These are phyloP conservation scores for Calephelis perditalis DNA, from an alignment of 2,888 invertebrate species.

Conservation along the genomic window DNA sequence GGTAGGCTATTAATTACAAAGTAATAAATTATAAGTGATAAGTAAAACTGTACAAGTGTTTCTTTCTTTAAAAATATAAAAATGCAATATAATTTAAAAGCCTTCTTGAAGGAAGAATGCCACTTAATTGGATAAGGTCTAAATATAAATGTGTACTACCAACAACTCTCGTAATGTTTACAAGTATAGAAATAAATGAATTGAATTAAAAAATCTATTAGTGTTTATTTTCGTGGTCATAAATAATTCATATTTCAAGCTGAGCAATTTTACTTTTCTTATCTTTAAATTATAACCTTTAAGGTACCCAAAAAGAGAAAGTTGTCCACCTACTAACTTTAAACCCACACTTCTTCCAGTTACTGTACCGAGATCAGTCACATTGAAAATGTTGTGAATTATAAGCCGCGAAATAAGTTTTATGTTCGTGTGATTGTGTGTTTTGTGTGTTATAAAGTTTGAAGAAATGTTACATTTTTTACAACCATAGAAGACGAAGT, in stretches of 20 bases:
- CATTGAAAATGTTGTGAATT: conserved; percentile 27
- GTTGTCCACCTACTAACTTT: conserved; percentile 57
- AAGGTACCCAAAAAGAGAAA: conserved; percentile 57
- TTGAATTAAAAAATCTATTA: not conserved
- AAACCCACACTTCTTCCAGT: conserved; percentile 39
- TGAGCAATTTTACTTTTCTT: conserved; percentile 4
- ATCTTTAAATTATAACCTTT: conserved; percentile 24
- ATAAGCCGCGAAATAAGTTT: conserved; percentile 13
- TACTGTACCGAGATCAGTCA: conserved; percentile 34
- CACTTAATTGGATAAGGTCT: too few species aligned
- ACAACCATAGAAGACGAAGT: too few species aligned
- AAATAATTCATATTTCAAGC: conserved; percentile 14
- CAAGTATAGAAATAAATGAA: too few species aligned
- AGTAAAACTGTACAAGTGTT: too few species aligned
- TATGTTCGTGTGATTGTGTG: not conserved
- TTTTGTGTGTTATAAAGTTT: not conserved
- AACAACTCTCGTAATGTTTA: too few species aligned
- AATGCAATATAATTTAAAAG: too few species aligned
- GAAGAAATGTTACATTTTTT: too few species aligned
- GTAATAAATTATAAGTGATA: too few species aligned
- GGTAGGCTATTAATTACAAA: too few species aligned
- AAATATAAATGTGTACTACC: too few species aligned
- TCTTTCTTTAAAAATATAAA: too few species aligned
- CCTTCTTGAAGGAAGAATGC: too few species aligned
- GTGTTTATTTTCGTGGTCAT: not conserved